Evolutionary conservation across 2,888 invertebrate species (phyloP).

Genomic region (Rhingia rostrata): DNA sequence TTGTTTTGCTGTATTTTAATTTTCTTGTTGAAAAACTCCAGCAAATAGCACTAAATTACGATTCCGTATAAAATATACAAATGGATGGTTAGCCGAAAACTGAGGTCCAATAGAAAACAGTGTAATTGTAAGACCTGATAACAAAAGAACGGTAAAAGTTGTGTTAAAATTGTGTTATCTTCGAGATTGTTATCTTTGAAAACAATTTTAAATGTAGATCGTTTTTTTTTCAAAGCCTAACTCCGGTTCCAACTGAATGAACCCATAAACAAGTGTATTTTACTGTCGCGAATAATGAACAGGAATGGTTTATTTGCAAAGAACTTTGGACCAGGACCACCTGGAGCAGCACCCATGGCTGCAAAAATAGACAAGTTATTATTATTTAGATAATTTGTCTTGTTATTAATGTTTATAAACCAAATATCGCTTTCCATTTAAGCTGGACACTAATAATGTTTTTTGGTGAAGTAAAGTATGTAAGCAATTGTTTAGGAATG

Average conservation of each 20-base stretch:
- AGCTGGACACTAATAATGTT: no score
- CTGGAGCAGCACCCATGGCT: no score
- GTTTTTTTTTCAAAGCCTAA: no score
- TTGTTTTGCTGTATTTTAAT: neutral
- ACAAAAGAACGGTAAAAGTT: neutral
- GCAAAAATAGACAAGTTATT: no score
- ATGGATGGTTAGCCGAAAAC: slow-evolving; percentile 24
- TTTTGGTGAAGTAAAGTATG: no score
- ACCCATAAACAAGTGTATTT: neutral
- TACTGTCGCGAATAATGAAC: neutral
- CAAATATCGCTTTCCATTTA: no score
- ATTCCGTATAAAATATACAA: slow-evolving; percentile 27
- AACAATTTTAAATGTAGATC: no score
- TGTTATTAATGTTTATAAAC: no score
- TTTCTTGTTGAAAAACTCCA: slow-evolving; percentile 2
- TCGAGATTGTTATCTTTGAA: neutral
- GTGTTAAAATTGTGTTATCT: neutral
- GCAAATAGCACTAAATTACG: neutral
- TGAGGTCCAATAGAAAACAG: neutral
- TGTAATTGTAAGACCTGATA: neutral
- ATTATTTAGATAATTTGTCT: no score
- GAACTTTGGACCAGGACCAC: no score
- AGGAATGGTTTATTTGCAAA: neutral
- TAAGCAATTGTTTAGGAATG: no score
- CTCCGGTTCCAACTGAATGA: no score